Percentiles rank a stretch among this genome's conserved stretches.
Conservation (phyloP, 2,797 vertebrate genomes). For the Cossypha caffra region DNA sequence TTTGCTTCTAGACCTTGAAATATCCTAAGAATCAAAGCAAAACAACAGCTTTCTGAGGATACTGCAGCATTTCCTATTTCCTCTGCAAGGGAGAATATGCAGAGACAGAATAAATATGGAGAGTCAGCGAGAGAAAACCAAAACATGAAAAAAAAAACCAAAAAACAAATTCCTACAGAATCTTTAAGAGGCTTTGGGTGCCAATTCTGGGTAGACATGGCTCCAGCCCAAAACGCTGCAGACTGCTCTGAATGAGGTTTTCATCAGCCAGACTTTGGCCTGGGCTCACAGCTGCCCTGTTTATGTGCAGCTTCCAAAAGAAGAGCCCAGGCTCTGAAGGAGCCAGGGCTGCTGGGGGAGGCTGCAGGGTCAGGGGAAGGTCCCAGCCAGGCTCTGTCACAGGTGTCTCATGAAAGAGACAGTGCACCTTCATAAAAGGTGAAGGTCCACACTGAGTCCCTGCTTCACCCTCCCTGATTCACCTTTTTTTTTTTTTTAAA, state of each 20-base stretch:
- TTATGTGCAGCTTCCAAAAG: neutral
- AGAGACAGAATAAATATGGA: neutral
- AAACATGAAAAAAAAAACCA: neutral
- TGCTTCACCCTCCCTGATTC: neutral
- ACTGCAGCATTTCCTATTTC: neutral
- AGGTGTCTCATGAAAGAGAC: neutral
- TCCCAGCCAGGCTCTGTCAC: neutral
- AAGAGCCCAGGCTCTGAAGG: neutral
- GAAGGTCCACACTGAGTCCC: neutral
- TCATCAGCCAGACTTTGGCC: constrained; percentile 23
- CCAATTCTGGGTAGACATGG: constrained; percentile 30
- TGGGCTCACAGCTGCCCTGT: constrained; percentile 20
- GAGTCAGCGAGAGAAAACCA: neutral
- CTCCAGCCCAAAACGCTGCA: neutral
- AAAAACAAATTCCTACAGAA: neutral
- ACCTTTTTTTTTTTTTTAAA: neutral
- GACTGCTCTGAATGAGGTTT: constrained; percentile 13
- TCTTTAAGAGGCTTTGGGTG: neutral
- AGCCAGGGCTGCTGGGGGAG: neutral
- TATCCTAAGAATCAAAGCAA: neutral
- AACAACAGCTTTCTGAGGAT: neutral
- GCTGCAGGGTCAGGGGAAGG: neutral
- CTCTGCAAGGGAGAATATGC: neutral
- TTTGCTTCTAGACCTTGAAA: neutral
- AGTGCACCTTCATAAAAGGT: neutral